Evolutionary conservation across 2,113 vertebrate genomes (phyloP).

Genomic region (Thamnaconus septentrionalis): DNA sequence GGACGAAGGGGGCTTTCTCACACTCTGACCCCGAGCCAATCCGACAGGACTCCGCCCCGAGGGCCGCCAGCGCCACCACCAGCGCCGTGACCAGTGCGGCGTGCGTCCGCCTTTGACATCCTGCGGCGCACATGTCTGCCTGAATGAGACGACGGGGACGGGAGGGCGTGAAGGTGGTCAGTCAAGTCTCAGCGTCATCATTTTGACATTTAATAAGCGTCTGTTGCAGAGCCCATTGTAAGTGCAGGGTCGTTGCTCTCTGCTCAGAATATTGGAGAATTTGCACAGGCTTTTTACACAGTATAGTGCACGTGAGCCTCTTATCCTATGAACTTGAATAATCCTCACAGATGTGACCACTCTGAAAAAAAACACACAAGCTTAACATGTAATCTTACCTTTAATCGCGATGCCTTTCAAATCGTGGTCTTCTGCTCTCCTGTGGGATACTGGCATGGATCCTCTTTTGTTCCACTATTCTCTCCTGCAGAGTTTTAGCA

Average conservation of each 20-base stretch:
- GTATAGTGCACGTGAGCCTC: slow-evolving; percentile 11
- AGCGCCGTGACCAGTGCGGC: slow-evolving; percentile 39
- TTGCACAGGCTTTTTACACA: background rate
- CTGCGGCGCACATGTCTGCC: slow-evolving; percentile 55
- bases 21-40: slow-evolving; percentile 64
- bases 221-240: background rate
- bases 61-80: slow-evolving; percentile 23
- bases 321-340: slow-evolving; percentile 41
- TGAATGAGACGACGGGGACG: slow-evolving; percentile 12
- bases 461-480: slow-evolving; percentile 12
- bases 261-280: background rate
- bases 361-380: slow-evolving; percentile 4
- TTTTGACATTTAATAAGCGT: background rate
- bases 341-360: slow-evolving; percentile 44
- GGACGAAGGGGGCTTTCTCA: slow-evolving; percentile 73
- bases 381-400: slow-evolving; percentile 43
- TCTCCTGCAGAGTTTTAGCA: background rate
- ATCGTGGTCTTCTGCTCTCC: background rate
- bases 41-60: slow-evolving; percentile 44
- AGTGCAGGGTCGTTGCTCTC: background rate
- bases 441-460: background rate
- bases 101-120: background rate
- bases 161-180: too few relatives aligned
- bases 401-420: slow-evolving; percentile 4
- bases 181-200: too few relatives aligned